These are phyloP conservation scores for Chiridota heheva DNA, from an alignment of 35 echinoderm and acorn worm genomes.

Conservation along the genomic window DNA sequence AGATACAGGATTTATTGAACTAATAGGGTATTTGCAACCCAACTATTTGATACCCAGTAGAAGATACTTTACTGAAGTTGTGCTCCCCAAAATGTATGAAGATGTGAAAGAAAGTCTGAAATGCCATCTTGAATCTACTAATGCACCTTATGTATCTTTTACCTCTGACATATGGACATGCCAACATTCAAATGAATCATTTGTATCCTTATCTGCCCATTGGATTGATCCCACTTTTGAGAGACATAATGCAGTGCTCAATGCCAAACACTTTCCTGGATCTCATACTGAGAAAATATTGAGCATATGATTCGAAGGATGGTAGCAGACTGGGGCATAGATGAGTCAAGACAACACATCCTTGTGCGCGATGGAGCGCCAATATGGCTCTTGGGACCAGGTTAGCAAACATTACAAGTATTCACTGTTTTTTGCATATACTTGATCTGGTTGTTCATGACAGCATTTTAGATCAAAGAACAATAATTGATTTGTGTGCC, in stretches of 20 bases:
- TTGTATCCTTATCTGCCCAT: conserved; percentile 2
- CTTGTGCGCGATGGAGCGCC: no score
- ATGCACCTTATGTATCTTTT: conserved; percentile 1
- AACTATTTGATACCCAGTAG: background rate
- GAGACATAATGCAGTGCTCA: background rate
- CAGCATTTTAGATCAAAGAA: no score
- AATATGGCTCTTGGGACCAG: no score
- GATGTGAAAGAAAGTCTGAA: background rate
- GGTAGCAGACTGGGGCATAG: no score
- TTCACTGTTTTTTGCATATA: no score
- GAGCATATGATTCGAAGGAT: no score
- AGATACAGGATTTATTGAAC: conserved; percentile 1
- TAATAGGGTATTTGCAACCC: background rate
- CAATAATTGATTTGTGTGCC: no score
- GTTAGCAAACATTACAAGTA: no score
- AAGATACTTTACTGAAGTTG: conserved; percentile 11
- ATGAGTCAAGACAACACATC: no score
- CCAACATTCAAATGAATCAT: conserved; percentile 1
- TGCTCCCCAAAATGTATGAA: conserved; percentile 10
- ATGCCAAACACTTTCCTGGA: conserved; percentile 10
- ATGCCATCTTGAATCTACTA: background rate
- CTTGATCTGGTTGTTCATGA: no score
- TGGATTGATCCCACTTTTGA: background rate
- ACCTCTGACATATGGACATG: conserved; percentile 11
- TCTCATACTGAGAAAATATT: no score